Evolutionary conservation across 2,888 invertebrate genomes (phyloP).

Genomic region (Trissolcus japonicus): DNA sequence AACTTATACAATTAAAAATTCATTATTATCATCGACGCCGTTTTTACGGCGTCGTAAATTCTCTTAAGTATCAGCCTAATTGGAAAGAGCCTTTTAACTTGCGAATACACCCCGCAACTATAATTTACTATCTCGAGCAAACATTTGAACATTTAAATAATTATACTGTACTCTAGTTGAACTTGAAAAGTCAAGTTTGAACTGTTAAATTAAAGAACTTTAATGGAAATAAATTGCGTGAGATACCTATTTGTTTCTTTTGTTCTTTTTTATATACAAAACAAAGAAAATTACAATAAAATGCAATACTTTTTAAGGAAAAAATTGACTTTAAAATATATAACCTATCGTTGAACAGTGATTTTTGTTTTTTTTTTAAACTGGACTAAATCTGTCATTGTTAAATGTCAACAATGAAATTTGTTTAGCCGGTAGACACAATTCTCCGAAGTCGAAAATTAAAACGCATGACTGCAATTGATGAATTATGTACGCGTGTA

Average conservation of each 20-base stretch:
- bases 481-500: conserved; percentile 37
- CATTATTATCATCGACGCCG: conserved; percentile 31
- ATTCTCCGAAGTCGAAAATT: conserved; percentile 6
- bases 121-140: background rate
- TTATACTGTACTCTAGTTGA: background rate
- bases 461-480: conserved; percentile 42
- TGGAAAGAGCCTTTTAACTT: conserved; percentile 2
- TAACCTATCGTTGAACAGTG: no score
- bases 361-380: no score
- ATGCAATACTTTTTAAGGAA: no score
- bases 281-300: no score
- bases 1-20: conserved; percentile 20
- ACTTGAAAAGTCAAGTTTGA: background rate
- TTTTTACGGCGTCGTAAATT: conserved; percentile 25
- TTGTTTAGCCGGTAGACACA: conserved; percentile 18
- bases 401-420: no score
- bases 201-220: no score
- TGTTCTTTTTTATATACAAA: no score
- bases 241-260: no score
- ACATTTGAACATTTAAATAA: background rate
- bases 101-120: background rate
- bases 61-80: conserved; percentile 1
- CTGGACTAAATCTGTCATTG: background rate
- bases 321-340: no score
- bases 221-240: no score